A percentile compares a stretch with the other conserved stretches of the same genome.
Evolutionary conservation across 2,797 vertebrate genomes (phyloP).

Genomic region (Micropoecilia bifurca): DNA sequence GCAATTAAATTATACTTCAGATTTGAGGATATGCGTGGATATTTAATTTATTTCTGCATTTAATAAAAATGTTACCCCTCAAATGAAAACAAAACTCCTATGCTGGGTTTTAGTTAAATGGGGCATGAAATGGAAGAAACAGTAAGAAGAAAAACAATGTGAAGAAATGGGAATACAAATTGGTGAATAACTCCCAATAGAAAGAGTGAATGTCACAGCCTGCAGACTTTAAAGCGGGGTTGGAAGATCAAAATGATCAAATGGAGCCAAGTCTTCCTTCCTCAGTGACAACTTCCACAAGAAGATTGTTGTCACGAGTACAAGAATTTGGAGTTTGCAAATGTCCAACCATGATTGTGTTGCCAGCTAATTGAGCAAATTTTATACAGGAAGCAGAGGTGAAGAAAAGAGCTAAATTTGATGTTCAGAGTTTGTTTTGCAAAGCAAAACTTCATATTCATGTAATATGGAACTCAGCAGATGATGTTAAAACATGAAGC

Average conservation of each 20-base stretch:
- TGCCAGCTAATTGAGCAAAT: not conserved
- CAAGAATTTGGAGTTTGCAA: not conserved
- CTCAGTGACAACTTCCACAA: not conserved
- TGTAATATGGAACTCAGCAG: not conserved
- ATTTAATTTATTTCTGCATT: not conserved
- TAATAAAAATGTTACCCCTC: not conserved
- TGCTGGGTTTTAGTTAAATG: not conserved
- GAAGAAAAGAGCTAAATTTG: not conserved
- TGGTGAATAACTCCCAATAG: not conserved
- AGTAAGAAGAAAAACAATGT: not conserved
- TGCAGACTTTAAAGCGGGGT: not conserved
- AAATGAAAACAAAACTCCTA: not conserved
- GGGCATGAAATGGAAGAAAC: not conserved
- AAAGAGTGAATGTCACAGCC: no score
- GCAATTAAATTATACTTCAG: not conserved
- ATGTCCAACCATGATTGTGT: not conserved
- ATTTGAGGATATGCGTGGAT: not conserved
- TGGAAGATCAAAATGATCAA: not conserved
- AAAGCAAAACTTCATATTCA: not conserved
- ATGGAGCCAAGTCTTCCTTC: not conserved
- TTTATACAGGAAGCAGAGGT: not conserved
- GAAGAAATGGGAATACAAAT: not conserved
- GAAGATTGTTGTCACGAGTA: not conserved
- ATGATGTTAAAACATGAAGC: slow-evolving; percentile 10
- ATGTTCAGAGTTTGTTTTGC: not conserved